Percentiles rank a stretch among this genome's conserved stretches.
These are phyloP conservation scores for Chauna torquata DNA, from an alignment of 2,113 vertebrate genomes.

Conservation along the genomic window DNA sequence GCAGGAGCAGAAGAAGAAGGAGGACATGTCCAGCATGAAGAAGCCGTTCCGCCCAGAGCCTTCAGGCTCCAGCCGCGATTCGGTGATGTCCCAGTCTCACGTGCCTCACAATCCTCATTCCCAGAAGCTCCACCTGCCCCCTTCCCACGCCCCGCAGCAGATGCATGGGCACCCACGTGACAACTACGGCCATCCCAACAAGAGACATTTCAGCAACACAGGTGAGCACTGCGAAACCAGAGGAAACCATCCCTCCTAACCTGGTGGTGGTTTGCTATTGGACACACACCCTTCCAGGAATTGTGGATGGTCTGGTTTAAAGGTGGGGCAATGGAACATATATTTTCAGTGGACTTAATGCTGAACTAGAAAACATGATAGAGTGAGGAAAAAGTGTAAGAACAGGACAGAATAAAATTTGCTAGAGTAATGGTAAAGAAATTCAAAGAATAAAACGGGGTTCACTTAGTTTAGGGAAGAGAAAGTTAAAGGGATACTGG, in stretches of 20 bases:
- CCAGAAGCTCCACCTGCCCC: constrained; percentile 81
- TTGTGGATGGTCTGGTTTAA: not conserved
- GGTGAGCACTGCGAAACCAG: constrained; percentile 69
- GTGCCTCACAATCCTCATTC: constrained; percentile 73
- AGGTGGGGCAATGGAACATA: not conserved
- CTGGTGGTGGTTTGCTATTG: not conserved
- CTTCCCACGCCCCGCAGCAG: constrained; percentile 79
- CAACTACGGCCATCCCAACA: constrained; percentile 82
- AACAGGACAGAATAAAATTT: not conserved
- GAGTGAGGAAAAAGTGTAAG: not conserved
- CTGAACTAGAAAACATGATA: not conserved
- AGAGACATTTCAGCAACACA: constrained; percentile 89
- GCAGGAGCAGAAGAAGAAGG: constrained; percentile 94
- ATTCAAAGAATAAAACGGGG: not conserved
- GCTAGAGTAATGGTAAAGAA: not conserved
- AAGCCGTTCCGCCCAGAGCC: constrained; percentile 89
- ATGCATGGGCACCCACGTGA: constrained; percentile 90
- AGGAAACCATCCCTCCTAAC: not conserved
- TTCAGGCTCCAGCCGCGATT: constrained; percentile 90
- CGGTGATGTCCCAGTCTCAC: constrained; percentile 81
- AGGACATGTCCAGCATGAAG: constrained; percentile 80
- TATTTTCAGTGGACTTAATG: not conserved
- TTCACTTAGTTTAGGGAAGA: not conserved
- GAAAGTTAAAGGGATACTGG: not conserved
- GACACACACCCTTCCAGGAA: not conserved